These are phyloP conservation scores for Apteryx mantelli DNA, from an alignment of 2,113 vertebrate genomes.

Conservation along the genomic window DNA sequence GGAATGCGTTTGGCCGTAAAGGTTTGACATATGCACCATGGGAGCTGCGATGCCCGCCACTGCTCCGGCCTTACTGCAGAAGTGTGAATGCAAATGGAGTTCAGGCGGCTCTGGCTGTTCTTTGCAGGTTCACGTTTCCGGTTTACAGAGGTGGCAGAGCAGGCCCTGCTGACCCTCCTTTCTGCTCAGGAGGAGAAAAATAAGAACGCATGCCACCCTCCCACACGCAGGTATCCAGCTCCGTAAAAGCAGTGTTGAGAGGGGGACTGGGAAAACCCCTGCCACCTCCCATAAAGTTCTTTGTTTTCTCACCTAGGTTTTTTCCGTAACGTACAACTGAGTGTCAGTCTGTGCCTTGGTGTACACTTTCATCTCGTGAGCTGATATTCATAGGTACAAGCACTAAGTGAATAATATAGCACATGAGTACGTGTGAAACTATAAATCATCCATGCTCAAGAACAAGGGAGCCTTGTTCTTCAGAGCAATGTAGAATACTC, in stretches of 20 bases:
- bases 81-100: accelerated
- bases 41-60: not conserved
- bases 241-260: not conserved
- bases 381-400: conserved; percentile 47
- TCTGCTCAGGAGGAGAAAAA: not conserved
- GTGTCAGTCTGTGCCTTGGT: not conserved
- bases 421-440: conserved; percentile 53
- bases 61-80: not conserved
- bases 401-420: conserved; percentile 50
- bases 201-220: not conserved
- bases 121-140: not conserved
- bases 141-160: not conserved
- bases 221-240: not conserved
- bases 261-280: not conserved
- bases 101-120: not conserved
- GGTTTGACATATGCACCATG: no score
- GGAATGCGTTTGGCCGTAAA: not conserved
- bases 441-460: conserved; percentile 47
- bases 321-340: not conserved
- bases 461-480: conserved; percentile 65
- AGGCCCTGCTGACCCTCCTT: not conserved
- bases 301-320: not conserved
- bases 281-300: not conserved
- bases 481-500: conserved; percentile 44
- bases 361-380: not conserved